Percentiles rank a stretch among this genome's conserved stretches.
phyloP scores from a whole-genome alignment of 2,113 vertebrate species.

The Stomatorhinus ivindoensis region DNA sequence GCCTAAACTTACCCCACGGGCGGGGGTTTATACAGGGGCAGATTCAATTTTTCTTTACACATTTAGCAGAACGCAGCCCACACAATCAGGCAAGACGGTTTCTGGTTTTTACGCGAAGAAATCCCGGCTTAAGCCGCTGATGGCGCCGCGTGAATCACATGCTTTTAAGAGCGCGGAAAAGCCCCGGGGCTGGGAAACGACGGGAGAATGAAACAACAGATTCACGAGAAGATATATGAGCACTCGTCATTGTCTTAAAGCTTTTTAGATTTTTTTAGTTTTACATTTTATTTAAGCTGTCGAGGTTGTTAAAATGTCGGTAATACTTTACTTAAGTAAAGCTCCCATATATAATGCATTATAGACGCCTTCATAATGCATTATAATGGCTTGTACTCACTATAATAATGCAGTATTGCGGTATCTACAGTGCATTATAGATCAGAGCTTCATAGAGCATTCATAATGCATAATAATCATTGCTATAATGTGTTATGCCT shows the following conservation, averaged over 20 bases:
- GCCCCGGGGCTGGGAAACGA: background rate
- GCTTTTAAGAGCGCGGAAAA: background rate
- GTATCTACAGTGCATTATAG: background rate
- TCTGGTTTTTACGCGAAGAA: background rate
- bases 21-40: background rate
- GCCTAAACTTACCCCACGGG: background rate
- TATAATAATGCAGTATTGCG: background rate
- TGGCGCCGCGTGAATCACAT: background rate
- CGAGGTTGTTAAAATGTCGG: background rate
- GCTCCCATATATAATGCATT: background rate
- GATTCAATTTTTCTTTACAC: slow-evolving; percentile 5
- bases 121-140: background rate
- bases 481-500: too few species aligned
- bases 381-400: background rate
- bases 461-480: too few species aligned
- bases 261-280: background rate
- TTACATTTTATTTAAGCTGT: background rate
- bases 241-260: background rate
- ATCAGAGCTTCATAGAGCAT: too few species aligned
- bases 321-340: background rate
- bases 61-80: background rate
- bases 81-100: background rate
- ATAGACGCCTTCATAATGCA: background rate
- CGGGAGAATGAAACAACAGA: background rate
- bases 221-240: background rate